These are phyloP conservation scores for Tipula vernalis DNA, from an alignment of 2,888 invertebrate species.

Conservation along the genomic window DNA sequence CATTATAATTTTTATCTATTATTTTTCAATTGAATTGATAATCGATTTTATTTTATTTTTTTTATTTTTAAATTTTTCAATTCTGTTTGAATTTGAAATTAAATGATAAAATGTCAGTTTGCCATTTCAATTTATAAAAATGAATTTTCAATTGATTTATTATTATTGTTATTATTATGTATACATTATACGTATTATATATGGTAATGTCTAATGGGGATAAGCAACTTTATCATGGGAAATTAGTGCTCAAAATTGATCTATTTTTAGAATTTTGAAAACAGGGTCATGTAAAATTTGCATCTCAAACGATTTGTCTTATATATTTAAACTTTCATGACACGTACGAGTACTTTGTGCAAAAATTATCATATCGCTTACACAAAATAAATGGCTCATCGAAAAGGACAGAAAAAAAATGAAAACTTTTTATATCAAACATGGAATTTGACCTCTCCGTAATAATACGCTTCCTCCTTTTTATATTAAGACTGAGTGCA, in stretches of 20 bases:
- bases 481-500: not conserved
- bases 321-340: not conserved
- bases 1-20: not conserved
- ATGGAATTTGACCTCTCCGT: not conserved
- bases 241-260: not conserved
- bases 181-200: not conserved
- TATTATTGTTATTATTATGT: not conserved
- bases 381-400: not conserved
- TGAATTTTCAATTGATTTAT: not conserved
- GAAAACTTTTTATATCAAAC: not conserved
- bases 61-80: not conserved
- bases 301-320: not conserved
- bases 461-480: not conserved
- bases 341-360: not conserved
- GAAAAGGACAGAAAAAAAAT: not conserved
- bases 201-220: not conserved
- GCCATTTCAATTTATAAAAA: not conserved
- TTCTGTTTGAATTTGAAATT: not conserved
- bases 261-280: not conserved
- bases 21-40: not conserved
- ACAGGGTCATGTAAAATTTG: not conserved
- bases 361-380: not conserved
- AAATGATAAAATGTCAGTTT: not conserved
- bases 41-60: not conserved
- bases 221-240: not conserved